Conservation (phyloP, 2,888 invertebrate genomes). For the Platycnemis pennipes region DNA sequence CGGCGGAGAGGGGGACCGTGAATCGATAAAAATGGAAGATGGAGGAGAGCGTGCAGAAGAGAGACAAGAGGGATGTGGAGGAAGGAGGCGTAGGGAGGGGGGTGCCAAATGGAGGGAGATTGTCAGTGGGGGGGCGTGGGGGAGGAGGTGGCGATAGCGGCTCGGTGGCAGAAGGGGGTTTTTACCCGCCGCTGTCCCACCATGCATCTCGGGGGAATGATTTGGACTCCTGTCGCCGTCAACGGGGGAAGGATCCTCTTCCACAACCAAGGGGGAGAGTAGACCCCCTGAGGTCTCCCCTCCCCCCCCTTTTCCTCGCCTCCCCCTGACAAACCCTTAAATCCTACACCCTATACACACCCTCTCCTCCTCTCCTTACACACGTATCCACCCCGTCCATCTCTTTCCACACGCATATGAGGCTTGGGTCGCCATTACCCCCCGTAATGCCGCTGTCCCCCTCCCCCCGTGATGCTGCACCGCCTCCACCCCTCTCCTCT, state of each 20-base stretch:
- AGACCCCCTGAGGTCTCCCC: not conserved
- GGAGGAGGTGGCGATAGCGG: not conserved
- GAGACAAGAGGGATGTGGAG: not conserved
- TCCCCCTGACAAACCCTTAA: not conserved
- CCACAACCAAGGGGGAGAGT: too few species aligned
- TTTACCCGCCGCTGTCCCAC: not conserved
- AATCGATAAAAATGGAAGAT: not conserved
- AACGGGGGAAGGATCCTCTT: not conserved
- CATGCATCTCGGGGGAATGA: constrained; percentile 35
- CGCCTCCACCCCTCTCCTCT: not conserved
- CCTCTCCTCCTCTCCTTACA: not conserved
- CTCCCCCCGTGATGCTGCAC: not conserved
- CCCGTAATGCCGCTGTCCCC: not conserved
- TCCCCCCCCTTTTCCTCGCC: not conserved
- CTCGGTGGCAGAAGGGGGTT: not conserved
- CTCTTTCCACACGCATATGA: not conserved
- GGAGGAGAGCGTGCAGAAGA: not conserved
- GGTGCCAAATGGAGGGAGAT: not conserved
- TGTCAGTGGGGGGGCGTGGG: not conserved
- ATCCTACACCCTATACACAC: not conserved
- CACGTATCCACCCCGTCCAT: not conserved
- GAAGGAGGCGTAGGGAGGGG: not conserved
- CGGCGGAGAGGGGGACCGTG: not conserved
- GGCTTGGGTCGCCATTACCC: constrained; percentile 15
- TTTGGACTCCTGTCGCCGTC: not conserved